phyloP scores from a whole-genome alignment of 1,140 invertebrate species.

The Pectinophora gossypiella region DNA sequence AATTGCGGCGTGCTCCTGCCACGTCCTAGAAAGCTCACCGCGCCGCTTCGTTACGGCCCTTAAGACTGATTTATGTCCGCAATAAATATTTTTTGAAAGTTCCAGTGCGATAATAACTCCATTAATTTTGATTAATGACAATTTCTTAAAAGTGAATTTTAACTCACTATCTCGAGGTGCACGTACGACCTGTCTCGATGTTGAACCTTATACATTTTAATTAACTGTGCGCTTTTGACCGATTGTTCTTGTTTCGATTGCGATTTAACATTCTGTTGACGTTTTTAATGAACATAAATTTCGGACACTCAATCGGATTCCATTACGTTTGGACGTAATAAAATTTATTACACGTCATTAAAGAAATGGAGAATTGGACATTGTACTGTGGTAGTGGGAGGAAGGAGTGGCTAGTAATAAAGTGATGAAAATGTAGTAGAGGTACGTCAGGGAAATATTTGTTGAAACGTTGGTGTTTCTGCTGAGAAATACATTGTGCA shows the following conservation, averaged over 20 bases:
- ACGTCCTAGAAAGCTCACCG: conserved; percentile 62
- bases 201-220: conserved; percentile 54
- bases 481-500: conserved; percentile 44
- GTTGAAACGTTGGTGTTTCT: conserved; percentile 36
- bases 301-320: conserved; percentile 8
- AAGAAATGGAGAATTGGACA: not conserved
- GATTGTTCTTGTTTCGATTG: conserved; percentile 50
- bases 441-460: conserved; percentile 26
- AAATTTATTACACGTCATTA: not conserved
- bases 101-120: conserved; percentile 71
- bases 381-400: not conserved
- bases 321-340: not conserved
- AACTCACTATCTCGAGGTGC: conserved; percentile 33
- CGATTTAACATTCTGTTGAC: conserved; percentile 23
- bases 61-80: conserved; percentile 66
- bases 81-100: conserved; percentile 74
- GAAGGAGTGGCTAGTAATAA: not conserved
- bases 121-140: conserved; percentile 74
- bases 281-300: conserved; percentile 16
- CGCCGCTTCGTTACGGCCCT: conserved; percentile 64
- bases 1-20: conserved; percentile 37
- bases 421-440: conserved; percentile 14
- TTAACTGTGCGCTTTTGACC: conserved; percentile 48
- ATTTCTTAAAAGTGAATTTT: conserved; percentile 71
- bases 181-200: conserved; percentile 39